phyloP scores from a whole-genome alignment of 2,888 invertebrate genomes.

The Cantharis rufa region DNA sequence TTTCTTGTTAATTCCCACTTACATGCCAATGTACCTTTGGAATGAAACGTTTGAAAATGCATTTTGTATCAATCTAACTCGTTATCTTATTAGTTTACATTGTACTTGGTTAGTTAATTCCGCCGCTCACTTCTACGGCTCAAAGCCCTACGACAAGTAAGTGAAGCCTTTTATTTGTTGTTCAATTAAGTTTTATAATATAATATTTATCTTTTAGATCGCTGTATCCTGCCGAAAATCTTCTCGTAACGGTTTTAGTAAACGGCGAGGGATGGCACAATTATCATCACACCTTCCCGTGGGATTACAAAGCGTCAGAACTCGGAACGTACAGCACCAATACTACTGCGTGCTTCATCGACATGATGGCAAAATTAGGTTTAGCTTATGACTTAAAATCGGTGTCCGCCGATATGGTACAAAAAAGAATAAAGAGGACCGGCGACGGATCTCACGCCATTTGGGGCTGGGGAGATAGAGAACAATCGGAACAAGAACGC shows the following conservation, averaged over 20 bases:
- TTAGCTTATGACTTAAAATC: constrained; percentile 88
- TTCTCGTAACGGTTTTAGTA: constrained; percentile 67
- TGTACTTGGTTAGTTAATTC: constrained; percentile 91
- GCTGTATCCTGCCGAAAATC: constrained; percentile 76
- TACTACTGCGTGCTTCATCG: constrained; percentile 76
- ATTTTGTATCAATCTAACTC: constrained; percentile 72
- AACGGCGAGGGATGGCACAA: constrained; percentile 86
- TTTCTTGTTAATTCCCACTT: constrained; percentile 78
- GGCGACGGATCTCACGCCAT: constrained; percentile 75
- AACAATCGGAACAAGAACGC: constrained; percentile 57
- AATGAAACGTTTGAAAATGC: constrained; percentile 70
- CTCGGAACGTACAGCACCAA: constrained; percentile 74
- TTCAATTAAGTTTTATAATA: neutral
- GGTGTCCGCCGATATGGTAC: constrained; percentile 71
- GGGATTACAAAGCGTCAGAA: constrained; percentile 84
- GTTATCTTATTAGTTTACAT: constrained; percentile 80
- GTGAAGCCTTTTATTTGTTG: constrained; percentile 35
- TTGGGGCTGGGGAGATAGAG: constrained; percentile 82
- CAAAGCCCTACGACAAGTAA: constrained; percentile 75
- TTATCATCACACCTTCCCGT: constrained; percentile 84
- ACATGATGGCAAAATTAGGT: constrained; percentile 80
- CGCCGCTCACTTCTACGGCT: constrained; percentile 82
- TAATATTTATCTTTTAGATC: constrained; percentile 46
- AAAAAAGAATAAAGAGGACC: constrained; percentile 71
- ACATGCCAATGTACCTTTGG: constrained; percentile 78